phyloP scores from a whole-genome alignment of 2,888 invertebrate species.

The Oscheius sp. region DNA sequence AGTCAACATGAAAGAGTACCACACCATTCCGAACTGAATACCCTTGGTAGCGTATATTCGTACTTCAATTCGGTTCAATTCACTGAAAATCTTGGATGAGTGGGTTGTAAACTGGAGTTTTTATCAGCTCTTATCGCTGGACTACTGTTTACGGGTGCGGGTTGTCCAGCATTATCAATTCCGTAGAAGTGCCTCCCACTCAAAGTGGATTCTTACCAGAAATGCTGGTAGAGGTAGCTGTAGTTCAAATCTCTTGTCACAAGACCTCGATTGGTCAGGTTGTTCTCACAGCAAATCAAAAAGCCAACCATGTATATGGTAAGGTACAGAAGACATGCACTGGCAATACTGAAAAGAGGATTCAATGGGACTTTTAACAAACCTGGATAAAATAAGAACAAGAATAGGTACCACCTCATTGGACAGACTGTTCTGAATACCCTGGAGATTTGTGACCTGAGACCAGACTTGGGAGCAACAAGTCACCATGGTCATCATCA shows the following conservation, averaged over 20 bases:
- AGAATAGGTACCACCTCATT: slow-evolving; percentile 47
- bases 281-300: slow-evolving; percentile 63
- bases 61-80: slow-evolving; percentile 51
- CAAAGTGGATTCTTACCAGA: slow-evolving; percentile 42
- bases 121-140: neutral
- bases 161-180: neutral
- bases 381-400: slow-evolving; percentile 59
- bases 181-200: neutral
- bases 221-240: slow-evolving; percentile 45
- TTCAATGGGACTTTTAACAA: neutral
- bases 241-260: slow-evolving; percentile 50
- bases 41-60: slow-evolving; percentile 58
- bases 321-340: slow-evolving; percentile 57
- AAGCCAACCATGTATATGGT: slow-evolving; percentile 63
- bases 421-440: slow-evolving; percentile 51
- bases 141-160: neutral
- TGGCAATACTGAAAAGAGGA: slow-evolving; percentile 47
- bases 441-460: slow-evolving; percentile 60
- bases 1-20: slow-evolving; percentile 61
- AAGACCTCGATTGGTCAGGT: slow-evolving; percentile 39
- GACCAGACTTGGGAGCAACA: slow-evolving; percentile 65
- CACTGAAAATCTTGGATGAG: slow-evolving; percentile 43
- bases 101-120: neutral
- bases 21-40: slow-evolving; percentile 58
- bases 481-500: slow-evolving; percentile 60